Evolutionary conservation across 2,113 vertebrate species (phyloP).

Genomic region (Notothenia coriiceps): DNA sequence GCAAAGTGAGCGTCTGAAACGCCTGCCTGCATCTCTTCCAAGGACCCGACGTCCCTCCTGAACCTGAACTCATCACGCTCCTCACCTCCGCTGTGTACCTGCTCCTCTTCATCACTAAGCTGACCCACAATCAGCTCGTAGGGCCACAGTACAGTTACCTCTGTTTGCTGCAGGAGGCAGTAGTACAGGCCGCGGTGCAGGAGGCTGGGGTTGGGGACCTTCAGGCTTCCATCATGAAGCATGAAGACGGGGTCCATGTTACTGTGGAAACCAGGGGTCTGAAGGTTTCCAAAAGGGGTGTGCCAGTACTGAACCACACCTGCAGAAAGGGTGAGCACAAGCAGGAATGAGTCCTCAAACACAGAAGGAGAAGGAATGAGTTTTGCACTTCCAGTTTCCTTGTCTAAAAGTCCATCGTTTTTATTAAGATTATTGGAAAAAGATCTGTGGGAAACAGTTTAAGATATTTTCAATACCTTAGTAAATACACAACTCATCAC

Average conservation of each 20-base stretch:
- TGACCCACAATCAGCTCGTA: constrained; percentile 55
- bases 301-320: constrained; percentile 77
- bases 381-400: no score
- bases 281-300: constrained; percentile 79
- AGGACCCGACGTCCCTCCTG: constrained; percentile 4
- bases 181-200: constrained; percentile 80
- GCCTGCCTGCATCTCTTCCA: background rate
- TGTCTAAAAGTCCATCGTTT: no score
- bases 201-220: constrained; percentile 52
- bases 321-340: constrained; percentile 19
- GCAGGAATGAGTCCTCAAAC: background rate
- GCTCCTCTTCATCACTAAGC: rapidly evolving
- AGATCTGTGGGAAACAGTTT: no score
- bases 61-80: background rate
- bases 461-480: no score
- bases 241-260: constrained; percentile 48
- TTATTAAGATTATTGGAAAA: no score
- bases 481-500: no score
- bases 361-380: no score
- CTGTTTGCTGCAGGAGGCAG: constrained; percentile 69
- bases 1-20: constrained; percentile 57
- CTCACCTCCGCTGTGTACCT: background rate
- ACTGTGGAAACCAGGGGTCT: constrained; percentile 7
- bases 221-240: constrained; percentile 68
- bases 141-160: constrained; percentile 51